These are phyloP conservation scores for Cyanistes caeruleus DNA, from an alignment of 2,113 vertebrate genomes.

Conservation along the genomic window DNA sequence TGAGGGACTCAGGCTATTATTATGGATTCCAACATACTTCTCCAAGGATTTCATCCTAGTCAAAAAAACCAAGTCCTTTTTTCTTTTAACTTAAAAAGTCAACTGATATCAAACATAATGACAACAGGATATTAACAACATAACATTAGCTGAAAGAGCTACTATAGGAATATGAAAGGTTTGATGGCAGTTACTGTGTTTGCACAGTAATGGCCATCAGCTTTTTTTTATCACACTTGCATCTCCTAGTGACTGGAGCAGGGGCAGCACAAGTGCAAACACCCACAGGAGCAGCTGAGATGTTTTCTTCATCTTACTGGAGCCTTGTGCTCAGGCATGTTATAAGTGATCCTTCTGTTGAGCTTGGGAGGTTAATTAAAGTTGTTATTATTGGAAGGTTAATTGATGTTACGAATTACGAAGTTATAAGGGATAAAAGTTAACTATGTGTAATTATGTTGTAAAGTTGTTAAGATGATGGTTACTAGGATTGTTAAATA, in stretches of 20 bases:
- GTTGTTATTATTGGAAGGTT: no score
- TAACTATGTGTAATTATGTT: no score
- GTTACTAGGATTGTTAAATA: no score
- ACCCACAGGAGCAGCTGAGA: background rate
- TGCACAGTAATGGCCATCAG: background rate
- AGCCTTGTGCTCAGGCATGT: background rate
- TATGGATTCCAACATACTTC: background rate
- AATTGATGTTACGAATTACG: no score
- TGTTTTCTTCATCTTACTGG: background rate
- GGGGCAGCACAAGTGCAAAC: background rate
- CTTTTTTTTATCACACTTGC: background rate
- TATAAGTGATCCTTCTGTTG: no score
- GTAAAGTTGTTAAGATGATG: no score
- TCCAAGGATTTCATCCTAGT: background rate
- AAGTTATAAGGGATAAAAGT: no score
- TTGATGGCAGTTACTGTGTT: background rate
- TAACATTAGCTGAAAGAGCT: background rate
- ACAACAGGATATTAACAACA: background rate
- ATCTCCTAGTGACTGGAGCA: background rate
- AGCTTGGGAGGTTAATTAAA: no score
- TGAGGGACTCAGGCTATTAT: no score
- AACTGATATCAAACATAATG: background rate
- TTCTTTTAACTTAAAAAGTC: background rate
- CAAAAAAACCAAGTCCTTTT: background rate
- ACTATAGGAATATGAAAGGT: background rate